Percentiles rank a stretch among this genome's conserved stretches.
phyloP scores from a whole-genome alignment of 2,113 vertebrate genomes.

The Tiliqua scincoides region DNA sequence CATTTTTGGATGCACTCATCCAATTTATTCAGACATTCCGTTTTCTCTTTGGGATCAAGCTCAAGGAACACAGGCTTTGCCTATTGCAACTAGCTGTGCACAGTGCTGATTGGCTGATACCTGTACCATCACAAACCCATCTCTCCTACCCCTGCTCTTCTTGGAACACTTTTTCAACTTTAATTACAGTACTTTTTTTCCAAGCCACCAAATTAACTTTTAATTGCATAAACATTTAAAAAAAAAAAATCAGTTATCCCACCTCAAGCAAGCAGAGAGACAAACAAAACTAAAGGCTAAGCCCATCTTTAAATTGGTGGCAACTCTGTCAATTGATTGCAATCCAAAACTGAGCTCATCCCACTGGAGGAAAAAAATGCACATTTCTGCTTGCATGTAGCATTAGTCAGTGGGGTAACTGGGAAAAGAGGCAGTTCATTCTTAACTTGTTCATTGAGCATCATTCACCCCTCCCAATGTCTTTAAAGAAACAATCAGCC shows the following conservation, averaged over 20 bases:
- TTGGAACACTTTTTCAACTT: not conserved
- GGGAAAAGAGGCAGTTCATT: too few relatives aligned
- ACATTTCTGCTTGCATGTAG: not conserved
- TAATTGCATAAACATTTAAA: not conserved
- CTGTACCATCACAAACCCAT: not conserved
- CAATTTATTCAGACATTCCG: not conserved
- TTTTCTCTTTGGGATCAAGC: not conserved
- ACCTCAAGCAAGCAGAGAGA: not conserved
- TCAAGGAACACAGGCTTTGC: not conserved
- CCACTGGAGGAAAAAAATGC: not conserved
- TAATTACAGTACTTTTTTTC: not conserved
- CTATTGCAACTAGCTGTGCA: not conserved
- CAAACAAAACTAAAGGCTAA: not conserved
- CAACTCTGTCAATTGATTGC: not conserved
- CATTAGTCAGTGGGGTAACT: too few relatives aligned
- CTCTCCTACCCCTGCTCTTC: not conserved
- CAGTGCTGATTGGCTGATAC: not conserved
- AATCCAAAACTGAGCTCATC: too few relatives aligned
- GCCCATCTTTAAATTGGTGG: too few relatives aligned
- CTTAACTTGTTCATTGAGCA: too few relatives aligned
- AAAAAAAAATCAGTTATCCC: not conserved
- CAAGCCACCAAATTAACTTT: too few relatives aligned
- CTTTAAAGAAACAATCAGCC: too few relatives aligned
- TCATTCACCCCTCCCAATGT: too few relatives aligned
- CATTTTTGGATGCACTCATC: not conserved